phyloP scores from a whole-genome alignment of 2,888 invertebrate species.

The Monochamus alternatus region DNA sequence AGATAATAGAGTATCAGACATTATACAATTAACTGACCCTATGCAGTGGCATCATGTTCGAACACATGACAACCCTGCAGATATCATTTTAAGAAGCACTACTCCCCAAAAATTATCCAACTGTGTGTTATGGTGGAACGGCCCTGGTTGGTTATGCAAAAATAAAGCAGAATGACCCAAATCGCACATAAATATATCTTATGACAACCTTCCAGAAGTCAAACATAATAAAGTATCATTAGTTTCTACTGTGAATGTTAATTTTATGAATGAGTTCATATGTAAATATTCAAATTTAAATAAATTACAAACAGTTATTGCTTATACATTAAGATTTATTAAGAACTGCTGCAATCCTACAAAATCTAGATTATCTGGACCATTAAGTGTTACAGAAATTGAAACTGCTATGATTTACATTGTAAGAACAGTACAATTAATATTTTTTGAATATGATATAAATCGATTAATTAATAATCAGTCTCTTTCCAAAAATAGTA shows the following conservation, averaged over 20 bases:
- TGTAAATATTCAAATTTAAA: background rate
- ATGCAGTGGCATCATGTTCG: background rate
- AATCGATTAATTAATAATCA: slow-evolving; percentile 1
- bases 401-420: background rate
- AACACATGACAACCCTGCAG: background rate
- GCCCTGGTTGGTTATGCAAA: background rate
- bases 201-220: too few species aligned
- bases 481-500: background rate
- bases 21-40: background rate
- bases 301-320: background rate
- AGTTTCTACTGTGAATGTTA: background rate
- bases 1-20: slow-evolving; percentile 4
- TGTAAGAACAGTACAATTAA: background rate
- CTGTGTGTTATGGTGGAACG: background rate
- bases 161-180: too few species aligned
- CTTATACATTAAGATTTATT: background rate
- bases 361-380: background rate
- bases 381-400: background rate
- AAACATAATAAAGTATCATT: background rate
- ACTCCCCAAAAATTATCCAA: too few species aligned
- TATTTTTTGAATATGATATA: background rate
- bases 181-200: too few species aligned
- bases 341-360: background rate
- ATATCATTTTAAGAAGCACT: background rate
- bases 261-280: background rate